Base-by-base conservation (phyloP, 2,888 invertebrate species). In the Gari tellinella region DNA sequence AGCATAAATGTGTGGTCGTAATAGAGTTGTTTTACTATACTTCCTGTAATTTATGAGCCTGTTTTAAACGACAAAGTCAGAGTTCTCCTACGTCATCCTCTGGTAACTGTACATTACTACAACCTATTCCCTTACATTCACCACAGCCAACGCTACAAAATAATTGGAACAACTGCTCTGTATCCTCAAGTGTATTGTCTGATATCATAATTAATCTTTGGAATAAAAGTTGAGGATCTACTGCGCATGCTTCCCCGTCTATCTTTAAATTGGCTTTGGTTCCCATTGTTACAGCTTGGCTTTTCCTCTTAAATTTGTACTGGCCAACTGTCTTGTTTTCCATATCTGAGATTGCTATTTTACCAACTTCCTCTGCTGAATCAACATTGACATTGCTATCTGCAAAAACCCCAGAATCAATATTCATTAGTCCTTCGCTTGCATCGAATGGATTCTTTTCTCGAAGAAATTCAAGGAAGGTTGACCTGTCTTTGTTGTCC, bases 321-420 rank as follows among this genome's bases (percentile, higher is more conserved):
- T 41, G 41, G 15, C 19, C 2, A 3, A 56, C 23, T 17, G 14
- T 7, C 26, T 43, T 56, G 10, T 23, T 41, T 2, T 41, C 26
- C 43, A 41, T 25, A 31, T 23, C 21, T 48, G 25, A 15, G 72
- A 41, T 14, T 4, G 80, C 72, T 25, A 48, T 46, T 4, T 19
- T 15, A 43, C 81, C 82, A 55, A 73, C 23, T 26, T 61, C 38
- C 31, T 58, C 57, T 31, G 82, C 76, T 15, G 41, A 14, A 23
- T 82, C 72, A 17, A 55, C 75, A 78, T 81, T 79, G 2, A 80
- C 81, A 14, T 38, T 25, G 7, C n/a, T 19, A 26, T 62, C 66
- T 14, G 68, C 80, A 49, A 21, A 31, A 5, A 75, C 72, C 43
- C 82, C 79, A 60, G 55, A 77, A 21, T 53, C 56, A 31, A 83